Evolutionary conservation across 2,888 invertebrate species (phyloP).

Genomic region (Cyclophora punctaria): DNA sequence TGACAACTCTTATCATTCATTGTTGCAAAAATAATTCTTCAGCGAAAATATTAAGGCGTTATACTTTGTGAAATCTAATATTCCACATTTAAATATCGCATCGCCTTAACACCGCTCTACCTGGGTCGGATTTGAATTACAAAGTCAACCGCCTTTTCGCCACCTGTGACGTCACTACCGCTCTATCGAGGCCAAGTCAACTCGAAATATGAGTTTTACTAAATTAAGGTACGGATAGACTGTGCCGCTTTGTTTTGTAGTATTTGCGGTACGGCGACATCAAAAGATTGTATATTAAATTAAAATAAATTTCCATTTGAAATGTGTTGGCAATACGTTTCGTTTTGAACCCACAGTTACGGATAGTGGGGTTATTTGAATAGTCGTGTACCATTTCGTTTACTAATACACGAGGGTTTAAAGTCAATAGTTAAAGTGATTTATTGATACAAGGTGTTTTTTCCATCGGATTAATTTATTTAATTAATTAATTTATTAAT

Average conservation of each 20-base stretch:
- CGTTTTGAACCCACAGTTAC: not conserved
- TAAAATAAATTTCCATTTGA: not conserved
- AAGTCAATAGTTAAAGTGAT: no score
- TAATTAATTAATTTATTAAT: no score
- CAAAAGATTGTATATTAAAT: no score
- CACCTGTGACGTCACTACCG: constrained; percentile 39
- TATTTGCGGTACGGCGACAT: no score
- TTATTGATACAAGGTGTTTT: no score
- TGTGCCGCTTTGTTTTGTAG: no score
- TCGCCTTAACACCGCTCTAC: constrained; percentile 41
- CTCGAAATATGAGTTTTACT: constrained; percentile 27
- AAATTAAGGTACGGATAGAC: not conserved
- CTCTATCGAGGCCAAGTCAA: constrained; percentile 13
- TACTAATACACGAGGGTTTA: no score
- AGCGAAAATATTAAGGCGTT: constrained; percentile 36
- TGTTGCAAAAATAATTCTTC: constrained; percentile 3
- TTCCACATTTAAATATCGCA: constrained; percentile 60
- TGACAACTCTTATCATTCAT: not conserved
- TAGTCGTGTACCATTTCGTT: no score
- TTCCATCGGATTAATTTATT: no score
- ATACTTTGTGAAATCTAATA: constrained; percentile 56
- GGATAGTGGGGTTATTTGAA: no score
- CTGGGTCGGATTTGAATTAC: constrained; percentile 61
- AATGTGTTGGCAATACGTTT: constrained; percentile 10
- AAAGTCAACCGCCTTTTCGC: constrained; percentile 56